Evolutionary conservation across 2,888 invertebrate genomes (phyloP), one percentile per base, ranked within the genome.

Genomic region (Eupithecia insigniata): DNA sequence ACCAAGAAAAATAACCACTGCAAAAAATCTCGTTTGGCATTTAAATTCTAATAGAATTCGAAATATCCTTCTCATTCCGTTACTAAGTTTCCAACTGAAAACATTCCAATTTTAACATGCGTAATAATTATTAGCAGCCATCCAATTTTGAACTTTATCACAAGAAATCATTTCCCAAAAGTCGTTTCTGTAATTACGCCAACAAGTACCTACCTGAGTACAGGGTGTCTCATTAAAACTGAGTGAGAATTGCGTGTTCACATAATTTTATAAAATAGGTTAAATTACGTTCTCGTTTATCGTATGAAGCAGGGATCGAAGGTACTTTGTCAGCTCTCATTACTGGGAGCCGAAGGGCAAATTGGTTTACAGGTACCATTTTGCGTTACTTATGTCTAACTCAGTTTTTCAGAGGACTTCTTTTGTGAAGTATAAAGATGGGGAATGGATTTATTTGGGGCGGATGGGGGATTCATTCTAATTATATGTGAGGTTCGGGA

Each of bases 261-360:
- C 66, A 66, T 66, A 66, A 66, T 66, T 66, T 66, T 66, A 66
- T 66, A 66, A 46, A 46, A 66, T 30, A 66, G 55, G 67, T 55
- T 32, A 22, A 34, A 55, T 67, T 67, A 55, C 55, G 16, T 55
- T 22, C 34, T 66, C 51, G 22, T 67, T 67, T 67, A 67, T 55
- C 67, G 55, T 51, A 55, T 66, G 28, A 66, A 34, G 34, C 30
- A n/a, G 32, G 61, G 61, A 62, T 62, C 32, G 30, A n/a, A 62
- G 61, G 60, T 55, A 55, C 55, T 30, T 34, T 62, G 61, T 32
- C 61, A 62, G 61, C 22, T 32, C 61, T 62, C 61, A 62, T 62
- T 62, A 62, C 61, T 34, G 34, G 61, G 12, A 62, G 61, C 32
- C 61, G 61, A 62, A 62, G 61, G 32, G 61, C 61, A 62, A 62